Conservation (phyloP, 2,888 invertebrate genomes). For the Heliothis peltigera region DNA sequence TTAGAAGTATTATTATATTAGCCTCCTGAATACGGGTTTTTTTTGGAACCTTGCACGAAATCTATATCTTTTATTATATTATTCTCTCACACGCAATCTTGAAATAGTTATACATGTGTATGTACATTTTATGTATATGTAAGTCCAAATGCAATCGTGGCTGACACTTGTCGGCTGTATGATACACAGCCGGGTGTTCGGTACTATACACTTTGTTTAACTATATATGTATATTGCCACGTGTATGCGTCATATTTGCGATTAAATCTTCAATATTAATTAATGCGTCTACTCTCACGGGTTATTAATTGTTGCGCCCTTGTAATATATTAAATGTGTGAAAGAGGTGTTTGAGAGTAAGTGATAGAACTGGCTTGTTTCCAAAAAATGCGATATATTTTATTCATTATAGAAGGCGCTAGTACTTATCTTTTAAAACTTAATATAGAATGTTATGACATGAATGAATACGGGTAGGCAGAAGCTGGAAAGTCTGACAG, state of each 20-base stretch:
- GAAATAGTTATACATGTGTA: too few relatives aligned
- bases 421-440: background rate
- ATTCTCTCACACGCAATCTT: too few relatives aligned
- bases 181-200: background rate
- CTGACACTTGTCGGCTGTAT: background rate
- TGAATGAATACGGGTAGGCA: too few relatives aligned
- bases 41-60: too few relatives aligned
- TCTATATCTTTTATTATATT: too few relatives aligned
- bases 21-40: too few relatives aligned
- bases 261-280: constrained; percentile 11
- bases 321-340: background rate
- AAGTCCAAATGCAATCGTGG: background rate
- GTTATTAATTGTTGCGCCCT: background rate
- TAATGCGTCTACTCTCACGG: background rate
- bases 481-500: too few relatives aligned
- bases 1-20: too few relatives aligned
- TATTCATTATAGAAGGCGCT: background rate
- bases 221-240: constrained; percentile 5
- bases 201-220: background rate
- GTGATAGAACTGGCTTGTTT: background rate
- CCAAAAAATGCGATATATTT: background rate
- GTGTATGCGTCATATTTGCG: constrained; percentile 17
- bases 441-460: too few relatives aligned
- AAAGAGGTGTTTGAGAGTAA: too few relatives aligned
- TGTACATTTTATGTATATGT: background rate